Evolutionary conservation across 2,797 vertebrate species (phyloP).

Genomic region (Acanthis flammea): DNA sequence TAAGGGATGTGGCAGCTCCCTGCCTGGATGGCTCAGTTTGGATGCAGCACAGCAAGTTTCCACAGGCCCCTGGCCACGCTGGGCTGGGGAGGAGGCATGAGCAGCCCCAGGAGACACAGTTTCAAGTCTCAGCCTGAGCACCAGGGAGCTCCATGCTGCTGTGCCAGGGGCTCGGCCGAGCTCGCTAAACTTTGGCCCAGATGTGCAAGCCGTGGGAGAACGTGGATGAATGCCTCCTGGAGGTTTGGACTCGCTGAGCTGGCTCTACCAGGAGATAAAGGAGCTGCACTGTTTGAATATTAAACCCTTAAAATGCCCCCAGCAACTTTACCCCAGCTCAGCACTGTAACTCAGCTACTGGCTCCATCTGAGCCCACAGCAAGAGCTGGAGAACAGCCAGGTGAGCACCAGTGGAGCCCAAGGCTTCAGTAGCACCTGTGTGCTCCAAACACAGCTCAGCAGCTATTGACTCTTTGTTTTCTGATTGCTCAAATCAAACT

Average conservation of each 20-base stretch:
- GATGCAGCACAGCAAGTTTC: neutral
- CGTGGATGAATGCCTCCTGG: neutral
- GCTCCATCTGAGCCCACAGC: rapidly evolving
- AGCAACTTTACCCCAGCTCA: neutral
- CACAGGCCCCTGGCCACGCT: neutral
- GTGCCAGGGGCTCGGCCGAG: neutral
- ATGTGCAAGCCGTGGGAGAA: neutral
- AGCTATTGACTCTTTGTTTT: neutral
- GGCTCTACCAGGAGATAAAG: conserved; percentile 30
- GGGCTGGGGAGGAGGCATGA: neutral
- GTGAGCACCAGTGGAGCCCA: neutral
- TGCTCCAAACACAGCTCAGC: neutral
- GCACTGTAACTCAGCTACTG: rapidly evolving
- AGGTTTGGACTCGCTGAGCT: neutral
- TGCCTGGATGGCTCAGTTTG: neutral
- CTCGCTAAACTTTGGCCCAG: conserved; percentile 2
- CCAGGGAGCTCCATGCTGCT: rapidly evolving
- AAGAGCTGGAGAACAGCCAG: neutral
- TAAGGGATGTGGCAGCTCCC: neutral
- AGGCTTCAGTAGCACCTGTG: neutral
- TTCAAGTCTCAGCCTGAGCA: neutral
- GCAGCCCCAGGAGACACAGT: neutral
- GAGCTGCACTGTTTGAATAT: neutral
- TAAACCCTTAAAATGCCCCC: neutral
- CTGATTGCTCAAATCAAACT: neutral